Conservation (phyloP, 2,797 vertebrate species). For the Micrastur ruficollis region DNA sequence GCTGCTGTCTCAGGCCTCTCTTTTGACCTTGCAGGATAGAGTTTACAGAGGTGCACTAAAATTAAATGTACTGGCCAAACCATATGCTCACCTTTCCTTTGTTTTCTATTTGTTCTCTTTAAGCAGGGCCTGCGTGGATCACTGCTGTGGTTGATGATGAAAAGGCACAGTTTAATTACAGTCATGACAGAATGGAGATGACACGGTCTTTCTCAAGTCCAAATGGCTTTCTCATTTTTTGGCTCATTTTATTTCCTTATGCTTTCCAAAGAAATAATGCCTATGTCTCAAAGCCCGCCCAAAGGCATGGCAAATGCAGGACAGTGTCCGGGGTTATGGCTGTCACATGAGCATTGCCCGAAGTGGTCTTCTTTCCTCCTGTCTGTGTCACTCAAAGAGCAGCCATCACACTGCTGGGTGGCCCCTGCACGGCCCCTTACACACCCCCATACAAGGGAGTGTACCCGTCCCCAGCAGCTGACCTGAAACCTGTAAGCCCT, state of each 20-base stretch:
- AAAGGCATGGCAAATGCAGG: neutral
- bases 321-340: neutral
- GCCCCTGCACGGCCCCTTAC: no score
- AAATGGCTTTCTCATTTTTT: neutral
- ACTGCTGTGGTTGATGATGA: neutral
- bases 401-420: neutral
- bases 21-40: neutral
- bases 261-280: neutral
- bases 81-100: neutral
- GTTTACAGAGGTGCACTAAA: neutral
- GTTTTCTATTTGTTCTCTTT: neutral
- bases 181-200: neutral
- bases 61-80: neutral
- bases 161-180: neutral
- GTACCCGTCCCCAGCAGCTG: rapidly evolving
- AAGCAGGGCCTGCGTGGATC: neutral
- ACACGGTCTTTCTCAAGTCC: neutral
- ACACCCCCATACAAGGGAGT: neutral
- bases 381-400: neutral
- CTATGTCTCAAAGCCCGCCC: neutral
- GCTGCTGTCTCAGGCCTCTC: neutral
- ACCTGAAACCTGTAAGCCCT: neutral
- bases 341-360: neutral
- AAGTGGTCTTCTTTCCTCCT: neutral
- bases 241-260: neutral